Percentiles rank a stretch among this genome's conserved stretches.
Evolutionary conservation across 2,888 invertebrate genomes (phyloP).

Genomic region (Dryocosmus kuriphilus): DNA sequence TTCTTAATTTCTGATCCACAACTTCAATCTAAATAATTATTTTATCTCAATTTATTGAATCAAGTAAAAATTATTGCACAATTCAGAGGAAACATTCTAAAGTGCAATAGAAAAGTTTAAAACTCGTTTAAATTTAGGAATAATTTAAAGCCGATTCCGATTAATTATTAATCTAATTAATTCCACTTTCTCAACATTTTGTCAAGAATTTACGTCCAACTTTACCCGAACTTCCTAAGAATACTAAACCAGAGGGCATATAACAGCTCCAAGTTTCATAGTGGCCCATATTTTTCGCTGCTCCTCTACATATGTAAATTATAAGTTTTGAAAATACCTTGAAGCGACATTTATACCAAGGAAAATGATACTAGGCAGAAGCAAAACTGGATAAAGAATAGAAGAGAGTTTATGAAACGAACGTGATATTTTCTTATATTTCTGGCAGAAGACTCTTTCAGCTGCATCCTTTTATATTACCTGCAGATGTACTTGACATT

Average conservation of each 20-base stretch:
- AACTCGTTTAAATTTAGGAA: background rate
- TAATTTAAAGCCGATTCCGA: background rate
- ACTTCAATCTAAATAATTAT: too few species aligned
- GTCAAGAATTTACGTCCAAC: background rate
- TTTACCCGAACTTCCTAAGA: background rate
- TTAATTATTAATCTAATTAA: background rate
- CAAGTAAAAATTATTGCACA: too few species aligned
- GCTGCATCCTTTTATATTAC: background rate
- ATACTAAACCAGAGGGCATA: constrained; percentile 1
- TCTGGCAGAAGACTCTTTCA: background rate
- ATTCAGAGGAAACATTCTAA: too few species aligned
- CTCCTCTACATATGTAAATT: background rate
- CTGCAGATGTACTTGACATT: background rate
- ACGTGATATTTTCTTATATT: constrained; percentile 9
- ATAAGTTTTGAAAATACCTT: background rate
- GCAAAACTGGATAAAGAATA: background rate
- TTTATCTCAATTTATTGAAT: too few species aligned
- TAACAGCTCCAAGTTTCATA: background rate
- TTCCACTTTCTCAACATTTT: background rate
- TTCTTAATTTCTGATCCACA: too few species aligned
- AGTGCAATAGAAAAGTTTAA: too few species aligned
- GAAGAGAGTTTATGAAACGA: constrained; percentile 11
- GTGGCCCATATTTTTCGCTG: constrained; percentile 1
- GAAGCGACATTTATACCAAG: background rate
- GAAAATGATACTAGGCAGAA: background rate